Percentiles rank a stretch among this genome's conserved stretches.
phyloP scores from a whole-genome alignment of 53 echinoderm and acorn worm genomes.

The Henricia sp. region DNA sequence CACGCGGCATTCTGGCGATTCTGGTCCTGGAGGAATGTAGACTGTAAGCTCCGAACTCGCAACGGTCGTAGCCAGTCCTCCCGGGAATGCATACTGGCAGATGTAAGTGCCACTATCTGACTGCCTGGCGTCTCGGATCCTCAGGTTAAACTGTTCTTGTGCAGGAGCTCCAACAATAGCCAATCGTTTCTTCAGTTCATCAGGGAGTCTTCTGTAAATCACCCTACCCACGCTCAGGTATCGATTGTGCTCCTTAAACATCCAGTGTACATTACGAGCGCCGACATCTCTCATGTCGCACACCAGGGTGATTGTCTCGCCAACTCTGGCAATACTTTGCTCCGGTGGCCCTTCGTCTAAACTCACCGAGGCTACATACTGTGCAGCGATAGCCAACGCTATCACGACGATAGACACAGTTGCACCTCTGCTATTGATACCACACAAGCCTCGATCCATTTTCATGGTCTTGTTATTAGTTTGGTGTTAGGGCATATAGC shows the following conservation, averaged over 20 bases:
- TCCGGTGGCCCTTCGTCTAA: constrained; percentile 3
- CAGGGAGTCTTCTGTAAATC: neutral
- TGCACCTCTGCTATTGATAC: no score
- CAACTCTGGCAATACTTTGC: neutral
- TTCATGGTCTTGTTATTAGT: no score
- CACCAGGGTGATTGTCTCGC: neutral
- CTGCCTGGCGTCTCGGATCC: neutral
- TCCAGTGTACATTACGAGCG: neutral
- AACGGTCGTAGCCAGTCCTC: neutral
- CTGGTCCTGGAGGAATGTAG: constrained; percentile 4
- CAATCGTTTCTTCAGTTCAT: constrained; percentile 7
- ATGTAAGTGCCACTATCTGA: constrained; percentile 25
- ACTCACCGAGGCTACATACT: neutral
- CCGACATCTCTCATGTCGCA: constrained; percentile 20
- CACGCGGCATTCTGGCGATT: constrained; percentile 1
- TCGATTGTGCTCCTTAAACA: neutral
- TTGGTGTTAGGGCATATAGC: no score
- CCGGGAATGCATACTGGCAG: constrained; percentile 23
- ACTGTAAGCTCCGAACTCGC: neutral
- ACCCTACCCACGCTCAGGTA: constrained; percentile 10
- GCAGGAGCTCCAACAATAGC: constrained; percentile 3
- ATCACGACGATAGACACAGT: neutral
- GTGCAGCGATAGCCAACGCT: neutral
- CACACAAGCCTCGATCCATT: no score
- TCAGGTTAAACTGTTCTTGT: constrained; percentile 8